Percentiles rank a stretch among this genome's conserved stretches.
Conservation (phyloP, 2,113 vertebrate genomes). For the Perca fluviatilis region DNA sequence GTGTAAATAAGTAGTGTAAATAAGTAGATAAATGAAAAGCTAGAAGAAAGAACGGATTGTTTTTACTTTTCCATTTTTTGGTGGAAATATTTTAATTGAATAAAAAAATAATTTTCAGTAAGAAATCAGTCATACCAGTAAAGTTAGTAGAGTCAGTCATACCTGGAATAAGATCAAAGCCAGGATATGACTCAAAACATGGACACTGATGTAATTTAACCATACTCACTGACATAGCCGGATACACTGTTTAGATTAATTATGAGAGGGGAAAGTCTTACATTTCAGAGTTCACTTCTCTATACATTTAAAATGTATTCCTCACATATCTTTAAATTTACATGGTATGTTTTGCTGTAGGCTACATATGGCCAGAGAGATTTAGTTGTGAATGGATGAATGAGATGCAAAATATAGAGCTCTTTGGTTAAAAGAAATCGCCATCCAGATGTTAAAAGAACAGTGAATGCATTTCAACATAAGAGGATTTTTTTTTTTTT, state of each 20-base stretch:
- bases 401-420: not conserved
- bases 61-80: no score
- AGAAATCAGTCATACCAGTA: not conserved
- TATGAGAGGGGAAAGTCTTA: not conserved
- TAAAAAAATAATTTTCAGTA: not conserved
- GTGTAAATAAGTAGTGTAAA: not conserved
- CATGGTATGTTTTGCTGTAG: not conserved
- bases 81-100: conserved; percentile 1
- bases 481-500: not conserved
- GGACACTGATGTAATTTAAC: not conserved
- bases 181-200: not conserved
- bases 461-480: not conserved
- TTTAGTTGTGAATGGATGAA: not conserved
- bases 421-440: no score
- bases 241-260: not conserved
- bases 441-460: not conserved
- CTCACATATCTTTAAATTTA: not conserved
- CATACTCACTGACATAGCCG: not conserved
- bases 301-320: not conserved
- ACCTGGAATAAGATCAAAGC: not conserved
- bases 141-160: not conserved
- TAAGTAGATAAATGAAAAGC: not conserved
- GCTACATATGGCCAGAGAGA: not conserved
- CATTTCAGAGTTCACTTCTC: not conserved
- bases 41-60: no score